These are phyloP conservation scores for Calephelis nemesis DNA, from an alignment of 1,140 invertebrate species.

Conservation along the genomic window DNA sequence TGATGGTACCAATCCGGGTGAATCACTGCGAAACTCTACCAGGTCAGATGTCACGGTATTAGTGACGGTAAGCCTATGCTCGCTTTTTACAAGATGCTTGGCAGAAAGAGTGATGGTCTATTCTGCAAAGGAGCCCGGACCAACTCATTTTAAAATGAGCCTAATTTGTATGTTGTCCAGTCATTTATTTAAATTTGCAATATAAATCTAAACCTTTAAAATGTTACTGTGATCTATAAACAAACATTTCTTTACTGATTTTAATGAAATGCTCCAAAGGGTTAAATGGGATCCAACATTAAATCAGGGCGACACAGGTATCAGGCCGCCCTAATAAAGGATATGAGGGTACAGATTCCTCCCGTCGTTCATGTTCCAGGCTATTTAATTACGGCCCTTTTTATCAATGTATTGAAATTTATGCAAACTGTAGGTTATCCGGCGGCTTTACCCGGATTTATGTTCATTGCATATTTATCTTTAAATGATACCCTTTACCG, in stretches of 20 bases:
- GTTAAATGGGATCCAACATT: conserved; percentile 5
- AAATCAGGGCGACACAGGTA: conserved; percentile 15
- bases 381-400: conserved; percentile 9
- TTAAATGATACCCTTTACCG: neutral
- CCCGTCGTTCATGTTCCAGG: neutral
- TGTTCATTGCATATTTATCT: too few species aligned
- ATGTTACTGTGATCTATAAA: neutral
- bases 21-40: fast-evolving
- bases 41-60: too few species aligned
- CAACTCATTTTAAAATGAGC: too few species aligned
- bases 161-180: neutral
- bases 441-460: too few species aligned
- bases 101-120: too few species aligned
- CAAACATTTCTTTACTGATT: conserved; percentile 8
- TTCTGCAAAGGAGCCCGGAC: too few species aligned
- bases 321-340: conserved; percentile 3
- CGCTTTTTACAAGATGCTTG: too few species aligned
- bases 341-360: conserved; percentile 10
- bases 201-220: neutral
- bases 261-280: conserved; percentile 12
- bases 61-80: too few species aligned
- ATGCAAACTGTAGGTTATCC: neutral
- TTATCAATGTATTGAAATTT: conserved; percentile 12
- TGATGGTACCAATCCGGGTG: too few species aligned
- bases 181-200: neutral